Conservation (phyloP, 2,797 vertebrate species). For the Aselliscus stoliczkanus region DNA sequence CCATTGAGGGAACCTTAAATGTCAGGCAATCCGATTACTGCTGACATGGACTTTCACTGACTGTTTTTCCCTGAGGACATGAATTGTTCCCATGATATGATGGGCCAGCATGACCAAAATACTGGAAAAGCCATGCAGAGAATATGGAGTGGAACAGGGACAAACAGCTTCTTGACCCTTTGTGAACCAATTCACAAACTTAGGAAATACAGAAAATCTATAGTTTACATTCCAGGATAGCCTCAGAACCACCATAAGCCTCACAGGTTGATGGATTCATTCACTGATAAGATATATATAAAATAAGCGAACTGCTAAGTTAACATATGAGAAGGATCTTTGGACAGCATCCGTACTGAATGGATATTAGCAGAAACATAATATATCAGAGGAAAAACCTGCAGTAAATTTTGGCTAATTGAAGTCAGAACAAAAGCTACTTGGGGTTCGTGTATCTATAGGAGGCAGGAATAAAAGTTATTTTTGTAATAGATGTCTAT, state of each 20-base stretch:
- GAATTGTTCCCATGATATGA: not conserved
- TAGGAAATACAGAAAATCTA: not conserved
- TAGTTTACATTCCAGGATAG: not conserved
- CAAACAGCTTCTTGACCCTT: not conserved
- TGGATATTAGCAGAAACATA: not conserved
- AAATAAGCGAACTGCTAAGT: not conserved
- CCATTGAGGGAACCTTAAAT: not conserved
- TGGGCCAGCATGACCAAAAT: not conserved
- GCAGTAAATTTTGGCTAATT: not conserved
- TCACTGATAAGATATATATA: not conserved
- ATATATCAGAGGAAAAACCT: not conserved
- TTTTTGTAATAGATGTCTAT: not conserved
- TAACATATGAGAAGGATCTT: not conserved
- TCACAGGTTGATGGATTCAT: not conserved
- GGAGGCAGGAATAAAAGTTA: not conserved
- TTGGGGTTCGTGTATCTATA: not conserved
- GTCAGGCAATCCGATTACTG: not conserved
- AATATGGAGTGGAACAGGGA: not conserved
- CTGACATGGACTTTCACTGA: not conserved
- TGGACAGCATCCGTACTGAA: not conserved
- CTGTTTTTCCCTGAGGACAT: not conserved
- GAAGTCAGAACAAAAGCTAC: not conserved
- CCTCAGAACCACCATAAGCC: not conserved
- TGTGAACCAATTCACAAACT: not conserved
- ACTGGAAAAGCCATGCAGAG: not conserved